phyloP scores from a whole-genome alignment of 2,797 vertebrate species.

The Chaunax sp. region DNA sequence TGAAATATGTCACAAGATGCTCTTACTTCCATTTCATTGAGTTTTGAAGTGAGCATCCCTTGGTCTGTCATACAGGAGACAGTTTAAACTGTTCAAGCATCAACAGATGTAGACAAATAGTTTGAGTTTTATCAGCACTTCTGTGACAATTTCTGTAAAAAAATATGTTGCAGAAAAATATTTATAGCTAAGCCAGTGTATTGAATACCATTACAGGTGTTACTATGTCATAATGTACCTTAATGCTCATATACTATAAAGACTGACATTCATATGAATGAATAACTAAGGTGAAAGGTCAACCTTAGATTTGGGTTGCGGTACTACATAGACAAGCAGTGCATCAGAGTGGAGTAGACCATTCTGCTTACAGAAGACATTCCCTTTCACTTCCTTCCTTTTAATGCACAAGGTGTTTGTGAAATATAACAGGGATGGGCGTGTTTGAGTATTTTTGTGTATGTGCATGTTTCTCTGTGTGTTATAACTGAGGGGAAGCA shows the following conservation, averaged over 20 bases:
- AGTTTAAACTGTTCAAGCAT: conserved; percentile 1
- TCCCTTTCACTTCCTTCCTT: conserved; percentile 61
- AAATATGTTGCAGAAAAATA: too few species aligned
- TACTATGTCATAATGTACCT: too few species aligned
- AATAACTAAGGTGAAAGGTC: background rate
- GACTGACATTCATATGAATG: too few species aligned
- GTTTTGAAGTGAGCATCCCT: background rate
- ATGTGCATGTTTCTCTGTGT: conserved; percentile 54
- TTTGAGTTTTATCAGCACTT: too few species aligned
- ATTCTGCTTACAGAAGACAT: conserved; percentile 59
- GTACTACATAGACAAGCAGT: conserved; percentile 11
- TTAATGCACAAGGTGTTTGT: conserved; percentile 67
- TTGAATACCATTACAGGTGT: too few species aligned
- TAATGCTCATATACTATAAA: too few species aligned
- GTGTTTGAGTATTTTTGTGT: conserved; percentile 66
- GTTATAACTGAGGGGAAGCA: conserved; percentile 66
- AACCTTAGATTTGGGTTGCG: conserved; percentile 14
- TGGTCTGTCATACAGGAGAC: background rate
- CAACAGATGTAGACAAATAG: background rate
- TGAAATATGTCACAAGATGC: background rate
- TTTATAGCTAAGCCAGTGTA: too few species aligned
- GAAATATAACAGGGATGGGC: conserved; percentile 70
- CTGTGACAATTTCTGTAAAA: too few species aligned
- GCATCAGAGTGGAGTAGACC: conserved; percentile 28
- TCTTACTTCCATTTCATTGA: background rate